Evolutionary conservation across 2,888 invertebrate species (phyloP), one percentile per base, ranked within the genome.

Genomic region (Plutella xylostella): DNA sequence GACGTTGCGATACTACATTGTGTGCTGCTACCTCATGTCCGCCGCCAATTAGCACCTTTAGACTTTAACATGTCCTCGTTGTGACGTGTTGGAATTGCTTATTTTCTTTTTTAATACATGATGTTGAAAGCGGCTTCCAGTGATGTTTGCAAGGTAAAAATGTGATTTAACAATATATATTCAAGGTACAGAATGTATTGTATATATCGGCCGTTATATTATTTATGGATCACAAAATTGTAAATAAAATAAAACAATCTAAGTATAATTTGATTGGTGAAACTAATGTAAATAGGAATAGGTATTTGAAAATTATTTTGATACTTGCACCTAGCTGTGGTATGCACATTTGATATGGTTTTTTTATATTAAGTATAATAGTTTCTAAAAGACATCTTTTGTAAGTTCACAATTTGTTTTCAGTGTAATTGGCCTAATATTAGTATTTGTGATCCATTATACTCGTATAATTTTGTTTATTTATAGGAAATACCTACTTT

Each of bases 231-330:
- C 39, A 39, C 39, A 17, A 39, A 25, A 39, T 25, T 22, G 20
- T 37, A 37, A 44, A n/a, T n/a, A 39, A 47, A 11, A 37, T 15
- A 37, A 18, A 37, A 18, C 33, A 43, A 48, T 42, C 18, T 48
- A 39, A 43, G 44, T 52, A 18, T 47, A 43, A 40, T 47, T 43
- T 35, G 22, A 43, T 45, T 4, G 19, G 45, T 40, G 33, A 43
- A 42, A 40, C 34, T 39, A 33, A 39, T 51, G 43, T 55, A 56
- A 48, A 48, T 54, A 39, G 56, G 55, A 60, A 60, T 60, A 14
- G 14, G n/a, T n/a, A n/a, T 33, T 14, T 6, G 22, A 39, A 14
- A 30, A 30, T 19, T 19, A 15, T 42, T 42, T 42, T 42, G 33
- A 34, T 42, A 42, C 42, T 33, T 30, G 33, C 33, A 39, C 19